phyloP scores from a whole-genome alignment of 2,113 vertebrate species.

The Carettochelys insculpta region DNA sequence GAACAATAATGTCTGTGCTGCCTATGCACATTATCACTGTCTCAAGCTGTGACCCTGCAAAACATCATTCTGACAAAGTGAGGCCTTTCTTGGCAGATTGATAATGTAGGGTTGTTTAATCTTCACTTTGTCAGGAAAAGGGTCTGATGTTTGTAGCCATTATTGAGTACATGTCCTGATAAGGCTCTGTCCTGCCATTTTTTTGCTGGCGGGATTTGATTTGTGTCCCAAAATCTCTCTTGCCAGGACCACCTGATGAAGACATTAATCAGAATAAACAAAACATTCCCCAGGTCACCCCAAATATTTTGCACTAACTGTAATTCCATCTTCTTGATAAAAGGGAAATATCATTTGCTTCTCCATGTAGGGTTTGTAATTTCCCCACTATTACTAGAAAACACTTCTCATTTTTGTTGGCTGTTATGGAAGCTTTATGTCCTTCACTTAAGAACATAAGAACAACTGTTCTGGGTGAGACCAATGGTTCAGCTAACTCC shows the following conservation, averaged over 20 bases:
- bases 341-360: constrained; percentile 42
- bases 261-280: neutral
- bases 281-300: neutral
- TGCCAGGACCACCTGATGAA: constrained; percentile 9
- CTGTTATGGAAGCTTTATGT: neutral
- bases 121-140: constrained; percentile 41
- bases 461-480: neutral
- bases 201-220: constrained; percentile 35
- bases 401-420: neutral
- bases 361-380: constrained; percentile 49
- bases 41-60: constrained; percentile 13
- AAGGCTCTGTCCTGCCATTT: constrained; percentile 37
- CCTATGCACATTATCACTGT: constrained; percentile 20
- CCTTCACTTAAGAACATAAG: neutral
- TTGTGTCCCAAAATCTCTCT: constrained; percentile 52
- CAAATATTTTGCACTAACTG: constrained; percentile 39
- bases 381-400: constrained; percentile 27
- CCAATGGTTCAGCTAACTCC: neutral
- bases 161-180: constrained; percentile 51
- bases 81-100: constrained; percentile 35
- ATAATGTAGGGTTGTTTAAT: constrained; percentile 44
- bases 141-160: constrained; percentile 17
- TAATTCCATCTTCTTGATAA: constrained; percentile 52
- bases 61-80: constrained; percentile 37
- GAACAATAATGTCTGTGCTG: constrained; percentile 16